Conservation (phyloP, 2,797 vertebrate species). For the Ctenopoma multispine region DNA sequence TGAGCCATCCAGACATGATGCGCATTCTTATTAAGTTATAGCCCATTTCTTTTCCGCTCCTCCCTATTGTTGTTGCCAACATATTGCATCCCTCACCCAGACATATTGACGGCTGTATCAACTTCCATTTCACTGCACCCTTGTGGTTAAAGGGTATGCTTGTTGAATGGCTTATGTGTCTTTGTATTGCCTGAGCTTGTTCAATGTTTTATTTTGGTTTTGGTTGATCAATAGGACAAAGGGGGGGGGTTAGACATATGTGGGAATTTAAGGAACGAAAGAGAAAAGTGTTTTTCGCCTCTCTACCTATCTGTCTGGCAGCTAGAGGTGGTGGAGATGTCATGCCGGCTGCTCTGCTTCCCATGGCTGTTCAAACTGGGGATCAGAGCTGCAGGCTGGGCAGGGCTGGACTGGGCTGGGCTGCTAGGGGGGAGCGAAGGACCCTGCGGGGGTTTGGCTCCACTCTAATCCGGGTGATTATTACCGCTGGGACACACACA, state of each 20-base stretch:
- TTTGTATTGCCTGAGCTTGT: slow-evolving; percentile 54
- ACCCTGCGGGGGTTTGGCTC: slow-evolving; percentile 81
- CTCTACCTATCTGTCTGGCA: slow-evolving; percentile 50
- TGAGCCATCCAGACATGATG: slow-evolving; percentile 41
- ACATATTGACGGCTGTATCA: slow-evolving; percentile 79
- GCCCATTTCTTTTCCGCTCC: slow-evolving; percentile 51
- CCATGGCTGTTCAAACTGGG: slow-evolving; percentile 60
- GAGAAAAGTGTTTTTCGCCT: slow-evolving; percentile 18
- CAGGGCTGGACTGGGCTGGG: slow-evolving; percentile 36
- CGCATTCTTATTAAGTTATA: slow-evolving; percentile 68
- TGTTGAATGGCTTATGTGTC: slow-evolving; percentile 54
- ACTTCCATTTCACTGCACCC: slow-evolving; percentile 80
- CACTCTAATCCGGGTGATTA: slow-evolving; percentile 83
- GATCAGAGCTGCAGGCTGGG: slow-evolving; percentile 62
- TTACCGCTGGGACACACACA: slow-evolving; percentile 78
- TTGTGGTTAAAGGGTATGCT: slow-evolving; percentile 61
- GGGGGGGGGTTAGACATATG: slow-evolving; percentile 16
- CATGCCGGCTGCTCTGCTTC: slow-evolving; percentile 68
- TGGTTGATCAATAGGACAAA: slow-evolving; percentile 58
- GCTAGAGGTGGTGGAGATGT: slow-evolving; percentile 41
- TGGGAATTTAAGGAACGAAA: slow-evolving; percentile 16
- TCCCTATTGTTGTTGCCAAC: slow-evolving; percentile 61
- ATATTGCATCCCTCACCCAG: slow-evolving; percentile 69
- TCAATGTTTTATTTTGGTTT: slow-evolving; percentile 58
- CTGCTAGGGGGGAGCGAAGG: slow-evolving; percentile 7